phyloP scores from a whole-genome alignment of 1,140 invertebrate genomes.

The Brachionus paranguensis region DNA sequence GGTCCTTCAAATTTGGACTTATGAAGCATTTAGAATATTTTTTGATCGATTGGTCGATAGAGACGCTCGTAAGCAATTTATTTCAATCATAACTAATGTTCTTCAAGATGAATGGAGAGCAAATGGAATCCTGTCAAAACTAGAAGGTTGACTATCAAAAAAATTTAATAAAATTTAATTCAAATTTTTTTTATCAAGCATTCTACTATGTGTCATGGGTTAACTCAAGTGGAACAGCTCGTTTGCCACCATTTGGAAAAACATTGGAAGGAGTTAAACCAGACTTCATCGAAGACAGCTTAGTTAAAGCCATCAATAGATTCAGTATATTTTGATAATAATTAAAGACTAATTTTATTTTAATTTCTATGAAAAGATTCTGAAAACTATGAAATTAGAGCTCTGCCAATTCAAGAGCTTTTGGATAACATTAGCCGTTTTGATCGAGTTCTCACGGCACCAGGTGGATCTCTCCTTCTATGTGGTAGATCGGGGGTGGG shows the following conservation, averaged over 20 bases:
- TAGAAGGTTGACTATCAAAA: conserved; percentile 47
- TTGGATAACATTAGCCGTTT: conserved; percentile 63
- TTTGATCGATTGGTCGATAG: conserved; percentile 66
- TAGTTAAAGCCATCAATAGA: conserved; percentile 64
- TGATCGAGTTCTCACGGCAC: conserved; percentile 61
- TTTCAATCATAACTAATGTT: conserved; percentile 61
- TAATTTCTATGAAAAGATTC: conserved; percentile 9
- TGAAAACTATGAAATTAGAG: conserved; percentile 60
- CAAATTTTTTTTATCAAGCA: conserved; percentile 42
- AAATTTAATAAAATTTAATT: neutral
- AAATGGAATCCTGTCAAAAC: conserved; percentile 51
- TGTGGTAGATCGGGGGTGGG: conserved; percentile 71
- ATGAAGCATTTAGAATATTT: conserved; percentile 72
- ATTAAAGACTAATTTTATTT: neutral
- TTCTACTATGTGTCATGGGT: conserved; percentile 57
- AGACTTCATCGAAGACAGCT: conserved; percentile 61
- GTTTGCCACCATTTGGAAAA: conserved; percentile 57
- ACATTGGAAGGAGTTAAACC: conserved; percentile 58
- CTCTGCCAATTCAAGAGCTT: conserved; percentile 64
- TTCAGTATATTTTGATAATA: conserved; percentile 59
- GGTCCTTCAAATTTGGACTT: conserved; percentile 62
- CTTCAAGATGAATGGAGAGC: conserved; percentile 57
- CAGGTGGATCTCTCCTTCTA: conserved; percentile 66
- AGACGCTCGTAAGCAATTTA: conserved; percentile 66
- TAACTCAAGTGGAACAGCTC: conserved; percentile 45